phyloP scores from a whole-genome alignment of 1,140 invertebrate species.

The Eulimnadia texana region DNA sequence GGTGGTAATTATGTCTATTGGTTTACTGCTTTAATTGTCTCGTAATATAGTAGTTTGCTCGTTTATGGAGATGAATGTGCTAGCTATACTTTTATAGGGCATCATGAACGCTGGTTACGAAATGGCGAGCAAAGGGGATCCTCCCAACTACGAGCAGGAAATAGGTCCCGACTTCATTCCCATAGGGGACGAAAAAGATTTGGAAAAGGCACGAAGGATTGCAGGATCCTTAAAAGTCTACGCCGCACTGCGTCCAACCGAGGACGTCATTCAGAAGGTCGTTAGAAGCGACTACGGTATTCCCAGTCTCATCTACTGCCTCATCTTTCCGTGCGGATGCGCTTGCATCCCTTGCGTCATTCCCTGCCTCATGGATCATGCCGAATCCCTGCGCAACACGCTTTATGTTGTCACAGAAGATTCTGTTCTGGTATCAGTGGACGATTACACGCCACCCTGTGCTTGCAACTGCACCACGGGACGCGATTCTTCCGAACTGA shows the following conservation, averaged over 20 bases:
- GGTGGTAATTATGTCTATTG: too few species aligned
- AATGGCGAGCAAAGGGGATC: too few species aligned
- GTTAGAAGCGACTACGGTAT: neutral
- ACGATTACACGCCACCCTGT: neutral
- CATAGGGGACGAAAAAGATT: neutral
- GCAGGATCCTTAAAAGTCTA: neutral
- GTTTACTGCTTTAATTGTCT: too few species aligned
- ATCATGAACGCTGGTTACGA: too few species aligned
- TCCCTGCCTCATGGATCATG: neutral
- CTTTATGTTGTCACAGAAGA: neutral
- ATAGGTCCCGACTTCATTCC: neutral
- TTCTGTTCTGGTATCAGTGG: neutral
- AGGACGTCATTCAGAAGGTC: neutral
- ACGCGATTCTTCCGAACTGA: neutral
- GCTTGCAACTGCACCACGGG: neutral
- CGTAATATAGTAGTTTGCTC: too few species aligned
- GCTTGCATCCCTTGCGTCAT: neutral
- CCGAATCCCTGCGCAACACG: neutral
- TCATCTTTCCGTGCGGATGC: neutral
- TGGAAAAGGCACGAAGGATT: neutral
- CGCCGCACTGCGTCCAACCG: neutral
- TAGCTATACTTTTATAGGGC: too few species aligned
- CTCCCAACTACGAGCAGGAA: neutral
- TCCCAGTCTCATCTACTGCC: neutral
- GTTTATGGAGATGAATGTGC: too few species aligned